Evolutionary conservation across 2,113 vertebrate genomes (phyloP).

Genomic region (Megalops atlanticus): DNA sequence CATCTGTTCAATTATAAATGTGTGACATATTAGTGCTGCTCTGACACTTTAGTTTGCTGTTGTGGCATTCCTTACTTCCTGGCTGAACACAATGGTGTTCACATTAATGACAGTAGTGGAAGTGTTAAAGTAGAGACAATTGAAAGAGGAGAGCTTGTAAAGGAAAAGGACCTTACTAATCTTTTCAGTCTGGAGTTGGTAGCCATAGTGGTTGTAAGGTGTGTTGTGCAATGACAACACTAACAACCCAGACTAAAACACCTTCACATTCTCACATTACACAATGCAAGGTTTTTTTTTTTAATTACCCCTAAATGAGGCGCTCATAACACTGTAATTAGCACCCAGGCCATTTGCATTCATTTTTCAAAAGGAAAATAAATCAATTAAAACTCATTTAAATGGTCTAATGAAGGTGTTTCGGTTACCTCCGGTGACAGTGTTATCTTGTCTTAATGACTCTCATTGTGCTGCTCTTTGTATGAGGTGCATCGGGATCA

Average conservation of each 20-base stretch:
- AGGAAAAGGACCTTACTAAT: too few relatives aligned
- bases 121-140: not conserved
- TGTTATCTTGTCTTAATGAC: slow-evolving; percentile 41
- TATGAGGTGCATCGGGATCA: slow-evolving; percentile 21
- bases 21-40: not conserved
- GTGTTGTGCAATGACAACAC: slow-evolving; percentile 27
- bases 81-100: not conserved
- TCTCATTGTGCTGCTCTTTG: slow-evolving; percentile 29
- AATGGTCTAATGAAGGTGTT: slow-evolving; percentile 41
- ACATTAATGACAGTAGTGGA: not conserved
- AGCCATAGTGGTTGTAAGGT: too few relatives aligned
- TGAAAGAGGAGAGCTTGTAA: not conserved
- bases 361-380: slow-evolving; percentile 33
- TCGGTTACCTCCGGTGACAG: slow-evolving; percentile 12
- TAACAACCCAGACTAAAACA: slow-evolving; percentile 28
- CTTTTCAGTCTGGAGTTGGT: too few relatives aligned
- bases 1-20: not conserved
- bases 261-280: slow-evolving; percentile 33
- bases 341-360: slow-evolving; percentile 27
- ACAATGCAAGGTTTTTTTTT: slow-evolving; percentile 29
- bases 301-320: slow-evolving; percentile 41
- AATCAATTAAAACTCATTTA: slow-evolving; percentile 44
- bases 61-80: not conserved
- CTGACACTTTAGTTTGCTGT: not conserved
- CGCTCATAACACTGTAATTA: slow-evolving; percentile 47